Conservation (phyloP, 30 jellyfish, hydroid and myxozoan genomes). For the Pelagia noctiluca region DNA sequence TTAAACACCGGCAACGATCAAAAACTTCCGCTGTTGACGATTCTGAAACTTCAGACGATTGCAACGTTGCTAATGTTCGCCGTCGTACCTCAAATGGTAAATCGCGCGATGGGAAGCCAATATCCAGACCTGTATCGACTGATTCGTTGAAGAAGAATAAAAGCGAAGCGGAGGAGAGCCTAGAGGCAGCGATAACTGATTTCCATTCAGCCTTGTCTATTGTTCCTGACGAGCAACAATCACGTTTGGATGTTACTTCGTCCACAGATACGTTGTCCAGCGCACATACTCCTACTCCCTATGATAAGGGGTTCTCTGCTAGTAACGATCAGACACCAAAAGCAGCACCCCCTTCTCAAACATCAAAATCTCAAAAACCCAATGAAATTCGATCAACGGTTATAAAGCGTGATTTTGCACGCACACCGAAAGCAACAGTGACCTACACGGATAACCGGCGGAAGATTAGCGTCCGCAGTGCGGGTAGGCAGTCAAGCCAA, state of each 20-base stretch:
- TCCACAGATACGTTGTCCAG: slow-evolving; percentile 23
- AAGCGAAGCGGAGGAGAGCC: slow-evolving; percentile 99
- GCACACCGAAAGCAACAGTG: background rate
- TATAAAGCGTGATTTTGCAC: background rate
- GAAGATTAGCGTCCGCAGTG: background rate
- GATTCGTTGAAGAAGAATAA: slow-evolving; percentile 74
- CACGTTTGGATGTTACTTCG: slow-evolving; percentile 2
- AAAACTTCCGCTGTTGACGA: background rate
- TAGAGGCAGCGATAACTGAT: slow-evolving; percentile 95
- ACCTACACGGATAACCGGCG: slow-evolving; percentile 25
- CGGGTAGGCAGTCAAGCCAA: slow-evolving; percentile 50
- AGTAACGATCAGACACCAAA: slow-evolving; percentile 23
- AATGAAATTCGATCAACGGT: background rate
- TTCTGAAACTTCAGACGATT: slow-evolving; percentile 84
- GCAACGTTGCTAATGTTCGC: slow-evolving; percentile 22
- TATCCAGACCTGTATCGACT: slow-evolving; percentile 7
- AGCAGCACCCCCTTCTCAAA: too few species aligned
- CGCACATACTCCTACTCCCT: slow-evolving; percentile 42
- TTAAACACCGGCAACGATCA: slow-evolving; percentile 65
- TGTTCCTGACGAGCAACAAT: slow-evolving; percentile 74
- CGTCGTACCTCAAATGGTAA: slow-evolving; percentile 9
- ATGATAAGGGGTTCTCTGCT: slow-evolving; percentile 13
- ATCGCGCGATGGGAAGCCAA: background rate
- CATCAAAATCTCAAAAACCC: background rate
- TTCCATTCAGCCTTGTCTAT: slow-evolving; percentile 81